phyloP scores from a whole-genome alignment of 30 jellyfish, hydroid and myxozoan species.

The Hydractinia echinata region DNA sequence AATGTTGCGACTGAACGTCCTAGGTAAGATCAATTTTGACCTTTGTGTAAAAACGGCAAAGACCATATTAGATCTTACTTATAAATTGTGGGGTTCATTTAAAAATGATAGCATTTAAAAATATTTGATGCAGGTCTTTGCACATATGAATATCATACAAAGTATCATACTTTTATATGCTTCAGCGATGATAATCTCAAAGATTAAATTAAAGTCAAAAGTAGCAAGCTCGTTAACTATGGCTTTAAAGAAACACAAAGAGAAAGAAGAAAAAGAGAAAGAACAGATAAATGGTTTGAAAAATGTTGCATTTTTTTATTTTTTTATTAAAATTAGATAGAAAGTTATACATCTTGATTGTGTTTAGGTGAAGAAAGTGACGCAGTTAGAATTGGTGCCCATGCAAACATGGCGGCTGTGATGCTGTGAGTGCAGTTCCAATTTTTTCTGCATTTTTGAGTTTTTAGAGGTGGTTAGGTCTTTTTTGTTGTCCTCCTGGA shows the following conservation, averaged over 20 bases:
- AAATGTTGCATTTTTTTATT: neutral
- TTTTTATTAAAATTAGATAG: neutral
- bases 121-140: too few relatives aligned
- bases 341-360: neutral
- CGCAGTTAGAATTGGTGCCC: conserved; percentile 75
- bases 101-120: too few relatives aligned
- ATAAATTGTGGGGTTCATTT: too few relatives aligned
- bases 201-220: conserved; percentile 27
- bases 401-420: conserved; percentile 73
- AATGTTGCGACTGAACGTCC: conserved; percentile 42
- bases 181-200: conserved; percentile 57
- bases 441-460: too few relatives aligned
- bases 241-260: conserved; percentile 58
- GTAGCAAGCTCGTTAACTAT: conserved; percentile 53
- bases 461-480: too few relatives aligned
- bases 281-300: conserved; percentile 38
- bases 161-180: neutral
- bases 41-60: neutral
- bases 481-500: too few relatives aligned
- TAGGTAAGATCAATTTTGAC: conserved; percentile 25
- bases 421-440: conserved; percentile 35
- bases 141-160: too few relatives aligned
- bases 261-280: conserved; percentile 37
- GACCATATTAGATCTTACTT: too few relatives aligned
- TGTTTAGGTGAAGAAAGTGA: conserved; percentile 46